phyloP scores from a whole-genome alignment of 2,113 vertebrate genomes.

The Phylloscopus whistleri region DNA sequence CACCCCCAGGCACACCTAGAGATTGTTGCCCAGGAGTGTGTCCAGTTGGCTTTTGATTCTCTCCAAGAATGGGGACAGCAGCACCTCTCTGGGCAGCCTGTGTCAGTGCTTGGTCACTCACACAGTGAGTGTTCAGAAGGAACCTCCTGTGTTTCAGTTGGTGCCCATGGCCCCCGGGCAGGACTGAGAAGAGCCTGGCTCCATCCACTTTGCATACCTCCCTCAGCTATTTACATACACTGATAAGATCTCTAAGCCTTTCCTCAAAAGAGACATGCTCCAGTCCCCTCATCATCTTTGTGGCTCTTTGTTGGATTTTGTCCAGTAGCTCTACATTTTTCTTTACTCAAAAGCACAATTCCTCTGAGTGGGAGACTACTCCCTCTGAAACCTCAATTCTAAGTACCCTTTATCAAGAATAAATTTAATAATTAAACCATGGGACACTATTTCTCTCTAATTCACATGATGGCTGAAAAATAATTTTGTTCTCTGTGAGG shows the following conservation, averaged over 20 bases:
- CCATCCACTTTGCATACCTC: neutral
- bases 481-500: neutral
- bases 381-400: neutral
- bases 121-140: neutral
- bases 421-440: neutral
- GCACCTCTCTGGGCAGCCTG: neutral
- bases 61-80: neutral
- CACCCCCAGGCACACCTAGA: neutral
- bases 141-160: neutral
- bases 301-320: neutral
- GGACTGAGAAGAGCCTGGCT: neutral
- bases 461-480: neutral
- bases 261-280: neutral
- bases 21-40: neutral
- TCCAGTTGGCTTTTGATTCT: neutral
- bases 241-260: neutral
- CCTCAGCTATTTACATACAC: neutral
- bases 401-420: neutral
- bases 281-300: neutral
- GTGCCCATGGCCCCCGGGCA: fast-evolving
- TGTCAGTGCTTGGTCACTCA: neutral
- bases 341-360: neutral
- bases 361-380: neutral
- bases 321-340: neutral
- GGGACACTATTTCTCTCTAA: neutral